Base-by-base conservation (phyloP, 2,797 vertebrate species). In the Darevskia mixta region DNA sequence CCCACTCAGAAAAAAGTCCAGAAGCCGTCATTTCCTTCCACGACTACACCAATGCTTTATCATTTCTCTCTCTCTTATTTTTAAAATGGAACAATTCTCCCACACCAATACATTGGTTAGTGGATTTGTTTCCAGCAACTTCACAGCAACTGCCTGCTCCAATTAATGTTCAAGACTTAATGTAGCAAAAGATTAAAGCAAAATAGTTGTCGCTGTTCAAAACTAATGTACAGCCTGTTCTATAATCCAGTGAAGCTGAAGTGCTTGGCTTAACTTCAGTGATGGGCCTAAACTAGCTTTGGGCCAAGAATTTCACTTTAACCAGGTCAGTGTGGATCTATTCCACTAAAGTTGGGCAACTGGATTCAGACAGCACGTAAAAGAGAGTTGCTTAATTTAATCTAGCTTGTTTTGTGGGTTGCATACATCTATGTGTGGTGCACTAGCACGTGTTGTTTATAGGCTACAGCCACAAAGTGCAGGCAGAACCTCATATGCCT, bases 211-310 rank as follows among this genome's bases (percentile, higher is more conserved):
- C 73, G 43, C 27, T 77, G 73, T 17, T 77, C 58, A 43, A n/a
- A 64, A 77, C 27, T n/a, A 35, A 66, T 64, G 27, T 66, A 77
- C 38, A 77, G 38, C 35, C 32, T 23, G 72, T 77, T 85, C 35
- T 38, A 85, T 76, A 85, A 85, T 64, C 83, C 69, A 75, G 32
- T 84, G 71, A 58, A 75, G 71, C 8, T 75, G 83, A 84, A 84
- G 71, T 17, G 41, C 25, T 43, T 85, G 83, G 27, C 72, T 83
- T 72, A 67, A 35, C 43, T 83, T 55, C 29, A 35, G 67, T 35
- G 11, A 67, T 45, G n/a, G 83, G 25, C 32, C 73, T 85, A 7
- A 85, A 77, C 55, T 66, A 25, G 27, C 58, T 85, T n/a, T 11
- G 10, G 35, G 61, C 27, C 83, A 77, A 64, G 41, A n/a, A 17